These are phyloP conservation scores for Drosophila nr. perissopoda DNA, from an alignment of 2,888 invertebrate species.

Conservation along the genomic window DNA sequence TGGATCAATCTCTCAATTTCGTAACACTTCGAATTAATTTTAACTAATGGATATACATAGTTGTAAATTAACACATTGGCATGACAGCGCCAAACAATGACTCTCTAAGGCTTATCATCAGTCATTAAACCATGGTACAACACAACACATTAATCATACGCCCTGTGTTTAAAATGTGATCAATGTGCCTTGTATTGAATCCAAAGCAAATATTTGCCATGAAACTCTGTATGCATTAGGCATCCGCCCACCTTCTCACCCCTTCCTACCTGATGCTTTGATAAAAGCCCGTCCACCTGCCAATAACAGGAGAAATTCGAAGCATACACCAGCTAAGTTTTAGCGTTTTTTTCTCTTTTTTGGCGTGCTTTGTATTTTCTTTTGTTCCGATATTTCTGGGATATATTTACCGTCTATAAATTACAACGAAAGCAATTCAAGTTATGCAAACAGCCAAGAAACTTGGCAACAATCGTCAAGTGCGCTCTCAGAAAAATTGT, in stretches of 20 bases:
- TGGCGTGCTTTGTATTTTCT: not conserved
- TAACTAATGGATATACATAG: constrained; percentile 12
- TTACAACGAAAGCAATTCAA: constrained; percentile 14
- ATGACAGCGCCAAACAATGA: constrained; percentile 16
- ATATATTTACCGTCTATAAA: constrained; percentile 11
- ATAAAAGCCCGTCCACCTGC: constrained; percentile 21
- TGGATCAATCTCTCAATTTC: constrained; percentile 27
- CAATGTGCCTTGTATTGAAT: constrained; percentile 55
- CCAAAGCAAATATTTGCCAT: constrained; percentile 36
- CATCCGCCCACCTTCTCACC: not conserved
- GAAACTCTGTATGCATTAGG: constrained; percentile 18
- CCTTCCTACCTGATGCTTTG: not conserved
- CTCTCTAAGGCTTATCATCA: constrained; percentile 11
- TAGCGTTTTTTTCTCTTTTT: constrained; percentile 17
- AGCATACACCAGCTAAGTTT: constrained; percentile 8
- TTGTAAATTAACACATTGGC: constrained; percentile 46
- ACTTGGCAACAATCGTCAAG: not conserved
- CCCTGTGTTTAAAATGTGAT: constrained; percentile 48
- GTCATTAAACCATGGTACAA: constrained; percentile 7
- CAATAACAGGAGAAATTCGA: constrained; percentile 16
- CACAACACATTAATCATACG: constrained; percentile 67
- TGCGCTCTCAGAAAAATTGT: not conserved
- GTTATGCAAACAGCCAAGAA: constrained; percentile 18
- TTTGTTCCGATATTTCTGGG: not conserved
- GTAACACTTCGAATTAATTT: constrained; percentile 9